phyloP scores from a whole-genome alignment of 2,888 invertebrate genomes.

The Tuta absoluta region DNA sequence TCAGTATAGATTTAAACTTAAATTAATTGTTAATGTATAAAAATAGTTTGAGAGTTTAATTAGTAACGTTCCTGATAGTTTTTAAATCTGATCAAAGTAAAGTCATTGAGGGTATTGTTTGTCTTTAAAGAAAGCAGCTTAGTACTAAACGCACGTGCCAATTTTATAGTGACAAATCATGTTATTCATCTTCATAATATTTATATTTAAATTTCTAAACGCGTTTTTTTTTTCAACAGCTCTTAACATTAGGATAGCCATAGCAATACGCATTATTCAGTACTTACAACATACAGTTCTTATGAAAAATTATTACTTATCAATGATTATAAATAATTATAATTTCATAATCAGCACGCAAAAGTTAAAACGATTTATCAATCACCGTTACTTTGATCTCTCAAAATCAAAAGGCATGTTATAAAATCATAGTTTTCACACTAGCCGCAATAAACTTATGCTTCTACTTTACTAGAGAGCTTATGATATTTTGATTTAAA shows the following conservation, averaged over 20 bases:
- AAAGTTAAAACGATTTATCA: not conserved
- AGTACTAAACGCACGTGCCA: constrained; percentile 32
- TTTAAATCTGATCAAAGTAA: constrained; percentile 60
- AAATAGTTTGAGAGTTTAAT: constrained; percentile 51
- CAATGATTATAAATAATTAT: not conserved
- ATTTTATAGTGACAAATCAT: constrained; percentile 21
- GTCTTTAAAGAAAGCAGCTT: constrained; percentile 34
- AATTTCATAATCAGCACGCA: not conserved
- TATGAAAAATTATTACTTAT: not conserved
- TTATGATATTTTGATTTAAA: constrained; percentile 28
- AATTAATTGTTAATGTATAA: constrained; percentile 51
- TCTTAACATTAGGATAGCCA: not conserved
- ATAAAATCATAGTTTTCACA: no score
- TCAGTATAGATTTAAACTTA: constrained; percentile 44
- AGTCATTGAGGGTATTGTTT: constrained; percentile 44
- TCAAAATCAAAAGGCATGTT: not conserved
- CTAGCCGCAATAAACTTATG: not conserved
- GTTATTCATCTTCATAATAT: not conserved
- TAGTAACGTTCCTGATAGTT: constrained; percentile 66
- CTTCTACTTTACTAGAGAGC: not conserved
- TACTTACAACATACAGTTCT: not conserved
- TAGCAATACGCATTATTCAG: not conserved
- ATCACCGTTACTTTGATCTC: constrained; percentile 14
- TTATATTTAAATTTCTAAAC: not conserved
- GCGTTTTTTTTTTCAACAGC: not conserved